Evolutionary conservation across 2,113 vertebrate genomes (phyloP).

Genomic region (Cyprinus carpio): DNA sequence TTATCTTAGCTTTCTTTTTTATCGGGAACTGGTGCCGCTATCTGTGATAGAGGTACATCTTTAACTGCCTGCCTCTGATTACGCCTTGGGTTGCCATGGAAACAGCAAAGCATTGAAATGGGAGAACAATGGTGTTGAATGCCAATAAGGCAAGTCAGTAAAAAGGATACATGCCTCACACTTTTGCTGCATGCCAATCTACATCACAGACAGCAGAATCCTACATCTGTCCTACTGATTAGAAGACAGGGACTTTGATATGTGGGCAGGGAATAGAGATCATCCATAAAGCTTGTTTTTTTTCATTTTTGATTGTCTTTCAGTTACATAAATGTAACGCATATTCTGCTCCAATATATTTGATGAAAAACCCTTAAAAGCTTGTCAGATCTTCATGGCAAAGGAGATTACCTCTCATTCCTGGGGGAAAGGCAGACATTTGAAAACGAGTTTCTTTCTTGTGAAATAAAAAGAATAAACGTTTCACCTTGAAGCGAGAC

Average conservation of each 20-base stretch:
- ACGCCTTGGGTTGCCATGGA: conserved; percentile 55
- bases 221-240: conserved; percentile 42
- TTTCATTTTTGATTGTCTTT: conserved; percentile 39
- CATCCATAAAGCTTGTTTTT: conserved; percentile 17
- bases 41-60: conserved; percentile 52
- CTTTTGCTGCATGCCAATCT: conserved; percentile 43
- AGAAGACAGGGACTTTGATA: conserved; percentile 40
- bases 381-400: conserved; percentile 21
- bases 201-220: conserved; percentile 38
- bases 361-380: conserved; percentile 30
- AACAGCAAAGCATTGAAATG: conserved; percentile 53
- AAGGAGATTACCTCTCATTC: conserved; percentile 18
- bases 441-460: conserved; percentile 31
- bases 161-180: conserved; percentile 23
- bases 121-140: conserved; percentile 59
- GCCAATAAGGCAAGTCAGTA: conserved; percentile 50
- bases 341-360: conserved; percentile 31
- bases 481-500: conserved; percentile 41
- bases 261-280: conserved; percentile 30
- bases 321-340: conserved; percentile 25
- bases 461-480: conserved; percentile 44
- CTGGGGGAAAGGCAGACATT: conserved; percentile 10
- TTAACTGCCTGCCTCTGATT: conserved; percentile 57
- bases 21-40: conserved; percentile 43
- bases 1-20: conserved; percentile 51